phyloP scores from a whole-genome alignment of 2,888 invertebrate genomes.

The Amiota minor region DNA sequence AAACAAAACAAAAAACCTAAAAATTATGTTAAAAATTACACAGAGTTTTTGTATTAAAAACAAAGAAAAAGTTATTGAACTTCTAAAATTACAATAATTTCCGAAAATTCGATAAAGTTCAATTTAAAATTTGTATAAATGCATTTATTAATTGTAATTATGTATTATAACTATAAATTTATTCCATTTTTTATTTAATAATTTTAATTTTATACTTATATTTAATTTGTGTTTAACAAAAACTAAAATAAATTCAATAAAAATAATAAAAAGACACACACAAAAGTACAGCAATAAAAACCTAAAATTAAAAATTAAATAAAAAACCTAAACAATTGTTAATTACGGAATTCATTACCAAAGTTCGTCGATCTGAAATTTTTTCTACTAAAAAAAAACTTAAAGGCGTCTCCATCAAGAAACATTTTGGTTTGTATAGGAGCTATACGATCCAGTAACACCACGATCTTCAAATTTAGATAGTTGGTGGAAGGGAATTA shows the following conservation, averaged over 20 bases:
- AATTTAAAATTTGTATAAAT: slow-evolving; percentile 51
- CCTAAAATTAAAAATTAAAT: slow-evolving; percentile 45
- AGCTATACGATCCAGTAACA: too few species aligned
- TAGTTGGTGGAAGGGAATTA: too few species aligned
- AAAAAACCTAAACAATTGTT: slow-evolving; percentile 39
- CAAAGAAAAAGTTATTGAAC: background rate
- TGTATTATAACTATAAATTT: slow-evolving; percentile 17
- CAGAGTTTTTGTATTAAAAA: background rate
- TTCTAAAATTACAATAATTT: slow-evolving; percentile 24
- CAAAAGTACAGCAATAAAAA: slow-evolving; percentile 45
- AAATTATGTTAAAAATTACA: background rate
- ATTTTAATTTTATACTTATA: slow-evolving; percentile 25
- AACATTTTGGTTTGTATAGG: too few species aligned
- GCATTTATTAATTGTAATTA: slow-evolving; percentile 63
- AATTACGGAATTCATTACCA: too few species aligned
- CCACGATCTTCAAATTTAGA: too few species aligned
- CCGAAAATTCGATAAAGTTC: slow-evolving; percentile 48
- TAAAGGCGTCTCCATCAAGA: too few species aligned
- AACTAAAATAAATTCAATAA: slow-evolving; percentile 25
- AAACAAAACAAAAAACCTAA: background rate
- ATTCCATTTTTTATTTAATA: slow-evolving; percentile 20
- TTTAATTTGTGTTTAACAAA: slow-evolving; percentile 9
- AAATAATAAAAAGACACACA: slow-evolving; percentile 37
- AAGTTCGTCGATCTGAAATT: too few species aligned
- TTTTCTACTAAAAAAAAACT: too few species aligned